Base-by-base conservation (phyloP, 1,140 invertebrate species). In the Tenebrio molitor region DNA sequence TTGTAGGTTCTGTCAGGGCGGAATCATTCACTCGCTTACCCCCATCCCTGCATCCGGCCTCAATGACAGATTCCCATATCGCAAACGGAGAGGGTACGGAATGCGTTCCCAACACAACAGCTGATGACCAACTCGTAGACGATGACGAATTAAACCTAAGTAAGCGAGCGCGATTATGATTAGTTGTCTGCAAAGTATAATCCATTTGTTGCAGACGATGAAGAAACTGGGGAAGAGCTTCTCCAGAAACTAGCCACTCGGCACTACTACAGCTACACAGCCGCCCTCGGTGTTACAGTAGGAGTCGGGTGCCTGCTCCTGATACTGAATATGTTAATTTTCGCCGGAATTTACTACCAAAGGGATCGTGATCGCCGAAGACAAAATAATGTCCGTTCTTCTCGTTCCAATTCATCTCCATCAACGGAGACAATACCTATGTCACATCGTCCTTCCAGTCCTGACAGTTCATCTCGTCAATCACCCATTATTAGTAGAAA, bases 261-360 rank as follows among this genome's bases (percentile, higher is more conserved):
- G 1, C 86, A 88, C 71, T 90, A 89, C 75, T 89, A 89, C 77
- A 89, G 88, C 75, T 93, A 93, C 74, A 93, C 92, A 0, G 92
- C 93, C 0, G 93, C 93, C 5, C 86, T 96, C n/a, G 92, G 91
- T 8, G 91, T 96, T n/a, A 96, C 94, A 0, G 92, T 96, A 8
- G 93, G 94, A 0, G 91, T 96, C 14, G 95, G 95, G 0, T 95
- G 94, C 80, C 91, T 94, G 41, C 87, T 97, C 1, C 85, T 97
- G 2, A 88, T 95, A 1, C 86, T 97, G 8, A 96, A 97, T 83
- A 89, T 95, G 83, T 84, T 96, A 41, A 92, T 96, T 53, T 96
- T 96, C 79, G 92, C 93, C 1, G 94, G 92, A 44, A 93, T 96
- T 69, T 96, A 95, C 82, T 93, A 95, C 79, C 93, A 95, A 78